phyloP scores from a whole-genome alignment of 2,888 invertebrate genomes.

The Drosophila cognata region DNA sequence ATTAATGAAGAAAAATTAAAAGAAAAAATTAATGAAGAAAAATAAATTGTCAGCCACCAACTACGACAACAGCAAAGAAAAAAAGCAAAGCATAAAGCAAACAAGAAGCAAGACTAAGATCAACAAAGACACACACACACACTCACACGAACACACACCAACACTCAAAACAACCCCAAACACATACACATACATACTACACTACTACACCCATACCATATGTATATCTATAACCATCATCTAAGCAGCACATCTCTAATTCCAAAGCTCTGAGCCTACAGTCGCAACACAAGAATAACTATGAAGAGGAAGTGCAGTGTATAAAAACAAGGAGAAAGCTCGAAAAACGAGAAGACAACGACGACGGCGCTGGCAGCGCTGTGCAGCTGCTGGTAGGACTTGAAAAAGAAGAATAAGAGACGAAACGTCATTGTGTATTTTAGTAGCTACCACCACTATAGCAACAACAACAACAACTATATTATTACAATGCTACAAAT shows the following conservation, averaged over 20 bases:
- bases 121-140: constrained; percentile 39
- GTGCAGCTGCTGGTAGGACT: constrained; percentile 42
- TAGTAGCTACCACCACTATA: constrained; percentile 58
- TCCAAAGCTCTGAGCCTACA: constrained; percentile 78
- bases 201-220: constrained; percentile 39
- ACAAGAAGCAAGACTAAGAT: constrained; percentile 65
- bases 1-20: constrained; percentile 61
- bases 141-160: constrained; percentile 19
- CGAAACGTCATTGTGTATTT: constrained; percentile 50
- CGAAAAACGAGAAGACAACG: constrained; percentile 40
- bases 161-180: constrained; percentile 8
- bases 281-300: constrained; percentile 25
- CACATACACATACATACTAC: constrained; percentile 28
- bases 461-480: constrained; percentile 48
- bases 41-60: constrained; percentile 73
- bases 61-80: constrained; percentile 46
- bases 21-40: constrained; percentile 70
- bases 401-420: constrained; percentile 25
- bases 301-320: constrained; percentile 23
- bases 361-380: constrained; percentile 48
- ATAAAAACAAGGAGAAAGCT: constrained; percentile 49
- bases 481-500: constrained; percentile 74
- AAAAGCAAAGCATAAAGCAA: constrained; percentile 37
- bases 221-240: constrained; percentile 52
- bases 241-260: constrained; percentile 75